A percentile compares a stretch with the other conserved stretches of the same genome.
phyloP scores from a whole-genome alignment of 1,140 invertebrate genomes.

The Holcopasites calliopsidis region DNA sequence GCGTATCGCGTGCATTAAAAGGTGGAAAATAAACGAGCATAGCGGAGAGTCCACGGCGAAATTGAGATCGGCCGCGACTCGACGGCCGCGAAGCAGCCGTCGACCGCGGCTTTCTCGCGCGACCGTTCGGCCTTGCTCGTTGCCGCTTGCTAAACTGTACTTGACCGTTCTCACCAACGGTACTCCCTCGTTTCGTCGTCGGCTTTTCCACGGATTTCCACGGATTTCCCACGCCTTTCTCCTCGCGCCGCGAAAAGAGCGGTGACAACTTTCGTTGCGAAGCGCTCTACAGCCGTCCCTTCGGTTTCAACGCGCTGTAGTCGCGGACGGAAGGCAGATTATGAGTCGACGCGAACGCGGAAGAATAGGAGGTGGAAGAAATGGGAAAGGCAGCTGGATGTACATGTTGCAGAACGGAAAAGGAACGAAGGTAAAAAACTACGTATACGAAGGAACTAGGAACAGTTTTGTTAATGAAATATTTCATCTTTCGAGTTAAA shows the following conservation, averaged over 20 bases:
- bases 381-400: background rate
- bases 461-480: no score
- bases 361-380: no score
- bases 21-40: slow-evolving; percentile 21
- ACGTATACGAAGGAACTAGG: no score
- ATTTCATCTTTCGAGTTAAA: no score
- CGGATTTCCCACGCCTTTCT: background rate
- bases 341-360: background rate
- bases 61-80: slow-evolving; percentile 12
- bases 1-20: slow-evolving; percentile 28
- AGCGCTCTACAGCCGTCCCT: background rate
- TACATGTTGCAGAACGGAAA: no score
- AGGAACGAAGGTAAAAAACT: no score
- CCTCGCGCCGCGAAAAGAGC: background rate
- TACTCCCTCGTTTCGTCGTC: slow-evolving; percentile 2
- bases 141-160: slow-evolving; percentile 41
- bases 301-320: background rate
- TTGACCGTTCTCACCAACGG: slow-evolving; percentile 45
- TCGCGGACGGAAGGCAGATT: background rate
- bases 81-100: background rate
- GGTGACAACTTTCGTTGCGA: background rate
- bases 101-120: slow-evolving; percentile 14
- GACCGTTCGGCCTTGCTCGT: slow-evolving; percentile 41
- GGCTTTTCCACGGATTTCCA: slow-evolving; percentile 7
- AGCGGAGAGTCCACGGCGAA: slow-evolving; percentile 11